Evolutionary conservation across 2,888 invertebrate species (phyloP), one percentile per base, ranked within the genome.

Genomic region (Seira sanloemensis): DNA sequence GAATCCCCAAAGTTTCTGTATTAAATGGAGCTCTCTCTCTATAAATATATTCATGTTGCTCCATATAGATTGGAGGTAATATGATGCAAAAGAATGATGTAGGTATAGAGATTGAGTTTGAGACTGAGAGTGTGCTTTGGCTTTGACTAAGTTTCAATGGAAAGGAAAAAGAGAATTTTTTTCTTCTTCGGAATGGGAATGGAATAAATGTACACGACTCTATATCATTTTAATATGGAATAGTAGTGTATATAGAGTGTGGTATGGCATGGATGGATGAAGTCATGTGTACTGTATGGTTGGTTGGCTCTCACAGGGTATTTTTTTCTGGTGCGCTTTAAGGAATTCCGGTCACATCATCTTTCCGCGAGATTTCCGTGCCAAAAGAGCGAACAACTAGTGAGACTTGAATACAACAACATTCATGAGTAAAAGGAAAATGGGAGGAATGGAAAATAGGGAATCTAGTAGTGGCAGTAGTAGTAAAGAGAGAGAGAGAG

Each of bases 331-430:
- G 77, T 77, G 82, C 82, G 82, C 82, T 82, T 82, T 76, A 76
- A 88, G 86, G 88, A 87, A 88, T 87, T 88, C 88, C 88, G 88
- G 88, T 88, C 88, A 88, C 88, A 88, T 88, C 88, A 87, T 88
- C 88, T 87, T 88, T 87, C 88, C 88, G 88, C 87, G 88, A 87
- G 88, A 87, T 87, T 88, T 88, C 88, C 87, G 88, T 88, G 87
- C 88, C 88, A 88, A 88, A 88, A 88, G 86, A 87, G 87, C 86
- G 88, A 86, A 87, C 86, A 88, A 88, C 86, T 88, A 83, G 82
- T 83, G 76, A 83, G 82, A 83, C 77, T 83, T 83, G 82, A 83
- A 77, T 83, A 83, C 82, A 83, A 65, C 72, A 82, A 82, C 82
- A 82, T 69, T 24, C 69, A 37, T 69, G 71, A 58, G 74, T 26